Evolutionary conservation across 2,797 vertebrate species (phyloP), one percentile per base, ranked within the genome.

Genomic region (Nannoperca australis): DNA sequence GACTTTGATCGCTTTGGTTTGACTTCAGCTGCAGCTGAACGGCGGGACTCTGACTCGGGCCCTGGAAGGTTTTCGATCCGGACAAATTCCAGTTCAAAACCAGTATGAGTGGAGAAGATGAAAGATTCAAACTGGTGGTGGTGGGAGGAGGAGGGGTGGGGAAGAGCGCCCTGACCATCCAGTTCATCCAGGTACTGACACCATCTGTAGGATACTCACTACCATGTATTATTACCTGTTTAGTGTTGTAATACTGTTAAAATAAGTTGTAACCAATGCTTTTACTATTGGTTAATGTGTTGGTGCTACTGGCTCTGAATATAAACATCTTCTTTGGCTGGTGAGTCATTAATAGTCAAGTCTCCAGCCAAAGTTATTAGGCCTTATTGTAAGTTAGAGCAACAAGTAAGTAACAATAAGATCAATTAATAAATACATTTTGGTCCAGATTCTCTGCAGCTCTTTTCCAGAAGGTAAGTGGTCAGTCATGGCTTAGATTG

Each of bases 61-160:
- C 65, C 27, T 17, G n/a, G 45, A 42, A 30, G 24, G 3, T 34
- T 70, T 70, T 20, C 51, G 18, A 55, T 42, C 45, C 30, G 45
- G 59, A 74, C 11, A 3, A 8, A 83, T 4, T 63, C 27, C 53
- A 59, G 38, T 24, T 32, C 8, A 12, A 63, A 18, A 10, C 7
- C 78, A 79, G 67, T 74, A 94, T 95, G 93, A 91, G 96, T 72
- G 90, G 93, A 88, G 95, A 96, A 22, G 94, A 94, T 68, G 95
- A 97, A 76, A 93, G 96, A 89, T 96, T 95, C 89, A 97, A 97
- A 84, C 90, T 98, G 91, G 97, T 97, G 85, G 97, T 97, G 86
- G 97, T 97, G 83, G 97, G 97, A 65, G 97, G 97, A 82, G 97
- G 97, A 79, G 97, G 97, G 74, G 97, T 97, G 88, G 97, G 97